Evolutionary conservation across 1,140 invertebrate species (phyloP).

Genomic region (Monochamus saltuarius): DNA sequence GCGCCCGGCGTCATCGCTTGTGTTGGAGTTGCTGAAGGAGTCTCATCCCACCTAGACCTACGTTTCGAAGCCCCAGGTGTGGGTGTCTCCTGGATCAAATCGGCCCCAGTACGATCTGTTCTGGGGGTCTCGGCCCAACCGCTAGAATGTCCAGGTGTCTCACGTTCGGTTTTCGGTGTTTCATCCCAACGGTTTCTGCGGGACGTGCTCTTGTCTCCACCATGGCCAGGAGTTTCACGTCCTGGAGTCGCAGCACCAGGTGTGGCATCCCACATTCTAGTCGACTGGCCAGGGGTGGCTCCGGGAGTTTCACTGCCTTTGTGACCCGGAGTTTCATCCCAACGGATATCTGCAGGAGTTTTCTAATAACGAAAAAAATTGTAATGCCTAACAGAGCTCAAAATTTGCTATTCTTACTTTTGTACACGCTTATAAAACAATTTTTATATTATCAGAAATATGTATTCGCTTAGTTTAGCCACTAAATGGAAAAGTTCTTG

Average conservation of each 20-base stretch:
- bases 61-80: conserved; percentile 85
- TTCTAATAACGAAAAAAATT: conserved; percentile 56
- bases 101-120: conserved; percentile 80
- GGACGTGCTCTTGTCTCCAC: conserved; percentile 68
- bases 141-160: conserved; percentile 91
- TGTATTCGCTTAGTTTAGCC: too few species aligned
- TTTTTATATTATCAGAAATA: too few species aligned
- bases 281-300: conserved; percentile 83
- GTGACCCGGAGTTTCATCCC: conserved; percentile 98
- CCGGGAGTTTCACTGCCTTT: conserved; percentile 81
- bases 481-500: too few species aligned
- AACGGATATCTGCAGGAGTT: conserved; percentile 79
- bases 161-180: conserved; percentile 95
- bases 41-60: conserved; percentile 94
- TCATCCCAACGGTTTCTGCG: conserved; percentile 98
- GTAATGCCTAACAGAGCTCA: neutral
- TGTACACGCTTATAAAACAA: too few species aligned
- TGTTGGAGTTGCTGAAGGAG: conserved; percentile 73
- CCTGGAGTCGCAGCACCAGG: conserved; percentile 86
- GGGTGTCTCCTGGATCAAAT: conserved; percentile 86
- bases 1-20: conserved; percentile 68
- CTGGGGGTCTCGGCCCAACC: conserved; percentile 98
- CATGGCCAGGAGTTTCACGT: conserved; percentile 81
- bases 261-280: conserved; percentile 93
- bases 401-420: too few species aligned